Base-by-base conservation (phyloP, 2,797 vertebrate species). In the Hemitrygon akajei region DNA sequence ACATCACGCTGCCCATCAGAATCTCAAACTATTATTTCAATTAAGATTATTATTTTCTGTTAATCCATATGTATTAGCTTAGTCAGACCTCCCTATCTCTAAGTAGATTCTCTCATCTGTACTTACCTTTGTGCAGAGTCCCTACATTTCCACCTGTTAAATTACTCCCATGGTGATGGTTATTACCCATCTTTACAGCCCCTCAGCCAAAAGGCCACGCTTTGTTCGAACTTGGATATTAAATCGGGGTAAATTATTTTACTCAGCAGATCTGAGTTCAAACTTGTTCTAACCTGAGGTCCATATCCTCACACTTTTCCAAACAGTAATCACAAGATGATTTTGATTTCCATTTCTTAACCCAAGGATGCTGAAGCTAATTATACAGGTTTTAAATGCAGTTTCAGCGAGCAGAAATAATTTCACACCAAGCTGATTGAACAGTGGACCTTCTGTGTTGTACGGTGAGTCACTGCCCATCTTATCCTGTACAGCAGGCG, bases 21-120 rank as follows among this genome's bases (percentile, higher is more conserved):
- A 75, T 76, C 73, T 93, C 27, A 47, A 76, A 76, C 71, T 76
- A n/a, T 93, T 93, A 93, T 40, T 93, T 93, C 37, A 93, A 58
- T 93, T 76, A 30, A 75, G 73, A 76, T 58, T 58, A 93, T 76
- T 93, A 93, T 93, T 93, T 93, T 47, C 71, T 56, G 91, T 76
- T 93, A 76, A 76, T 93, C 47, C 25, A 93, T 27, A 93, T 58
- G 25, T 75, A 75, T 69, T 84, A 84, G 81, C 16, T 66, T 66
- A 66, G n/a, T 34, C 60, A 69, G 18, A 11, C n/a, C 86, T 63
- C 60, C 60, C 60, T 34, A 11, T 66, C n/a, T 89, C 86, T 37
- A 89, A 69, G 63, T 37, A 20, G 86, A 37, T 37, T 34, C 18
- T 20, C 20, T 89, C 60, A 37, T 89, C 86, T 9, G 27, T n/a